These are phyloP conservation scores for Hippotragus niger DNA, from an alignment of 2,113 vertebrate genomes.

Conservation along the genomic window DNA sequence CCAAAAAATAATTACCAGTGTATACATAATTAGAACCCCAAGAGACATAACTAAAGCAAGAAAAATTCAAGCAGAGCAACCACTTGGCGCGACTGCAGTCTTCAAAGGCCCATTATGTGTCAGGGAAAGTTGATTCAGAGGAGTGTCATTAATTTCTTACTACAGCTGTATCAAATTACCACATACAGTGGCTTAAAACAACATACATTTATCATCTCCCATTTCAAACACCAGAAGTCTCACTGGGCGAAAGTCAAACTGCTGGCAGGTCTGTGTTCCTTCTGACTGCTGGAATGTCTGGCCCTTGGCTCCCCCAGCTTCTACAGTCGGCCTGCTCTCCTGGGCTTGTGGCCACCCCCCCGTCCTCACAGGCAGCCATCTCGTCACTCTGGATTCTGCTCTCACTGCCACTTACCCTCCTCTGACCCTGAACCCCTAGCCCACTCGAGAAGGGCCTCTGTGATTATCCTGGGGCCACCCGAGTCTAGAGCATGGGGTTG, in stretches of 20 bases:
- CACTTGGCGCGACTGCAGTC: neutral
- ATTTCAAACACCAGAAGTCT: neutral
- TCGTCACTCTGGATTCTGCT: neutral
- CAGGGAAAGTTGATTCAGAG: neutral
- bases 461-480: neutral
- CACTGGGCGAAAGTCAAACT: neutral
- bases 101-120: neutral
- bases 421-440: neutral
- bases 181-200: neutral
- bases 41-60: neutral
- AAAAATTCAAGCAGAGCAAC: neutral
- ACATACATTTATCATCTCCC: neutral
- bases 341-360: neutral
- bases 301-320: neutral
- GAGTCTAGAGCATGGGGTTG: fast-evolving
- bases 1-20: neutral
- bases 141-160: neutral
- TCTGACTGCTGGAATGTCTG: neutral
- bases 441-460: neutral
- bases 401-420: neutral
- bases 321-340: neutral
- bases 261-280: neutral
- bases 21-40: neutral
- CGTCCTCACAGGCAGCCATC: neutral
- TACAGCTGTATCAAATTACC: neutral